Percentiles rank a stretch among this genome's conserved stretches.
Evolutionary conservation across 2,888 invertebrate species (phyloP).

Genomic region (Chloroclysta siterata): DNA sequence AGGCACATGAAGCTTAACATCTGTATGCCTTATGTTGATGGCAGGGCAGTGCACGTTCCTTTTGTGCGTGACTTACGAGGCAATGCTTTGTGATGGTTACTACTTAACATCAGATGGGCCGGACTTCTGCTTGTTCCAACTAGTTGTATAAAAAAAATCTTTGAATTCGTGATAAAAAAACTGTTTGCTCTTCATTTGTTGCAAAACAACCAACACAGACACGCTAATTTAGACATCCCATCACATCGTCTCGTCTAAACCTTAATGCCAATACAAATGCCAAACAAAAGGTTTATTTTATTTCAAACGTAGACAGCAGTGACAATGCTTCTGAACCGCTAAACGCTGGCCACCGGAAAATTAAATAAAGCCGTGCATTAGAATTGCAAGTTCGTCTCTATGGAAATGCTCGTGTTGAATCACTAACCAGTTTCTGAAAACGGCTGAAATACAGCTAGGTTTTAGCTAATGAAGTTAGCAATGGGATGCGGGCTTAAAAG

Average conservation of each 20-base stretch:
- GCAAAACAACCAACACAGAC: too few relatives aligned
- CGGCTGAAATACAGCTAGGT: background rate
- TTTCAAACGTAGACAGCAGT: background rate
- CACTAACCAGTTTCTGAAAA: constrained; percentile 11
- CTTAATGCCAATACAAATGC: background rate
- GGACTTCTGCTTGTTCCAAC: too few relatives aligned
- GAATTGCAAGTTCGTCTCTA: constrained; percentile 29
- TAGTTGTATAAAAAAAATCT: too few relatives aligned
- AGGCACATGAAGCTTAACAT: too few relatives aligned
- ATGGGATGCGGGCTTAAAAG: background rate
- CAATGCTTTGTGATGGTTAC: too few relatives aligned
- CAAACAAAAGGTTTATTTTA: constrained; percentile 13
- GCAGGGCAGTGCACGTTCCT: too few relatives aligned
- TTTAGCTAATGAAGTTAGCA: background rate
- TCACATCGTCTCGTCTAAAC: background rate
- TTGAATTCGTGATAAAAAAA: too few relatives aligned
- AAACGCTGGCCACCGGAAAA: constrained; percentile 34
- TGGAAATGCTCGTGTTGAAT: constrained; percentile 23
- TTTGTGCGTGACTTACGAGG: too few relatives aligned
- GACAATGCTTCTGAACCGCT: constrained; percentile 13
- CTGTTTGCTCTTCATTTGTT: too few relatives aligned
- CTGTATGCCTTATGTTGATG: too few relatives aligned
- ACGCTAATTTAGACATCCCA: background rate
- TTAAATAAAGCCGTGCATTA: constrained; percentile 35
- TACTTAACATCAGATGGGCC: too few relatives aligned